These are phyloP conservation scores for Tenebrio molitor DNA, from an alignment of 1,140 invertebrate genomes.

Conservation along the genomic window DNA sequence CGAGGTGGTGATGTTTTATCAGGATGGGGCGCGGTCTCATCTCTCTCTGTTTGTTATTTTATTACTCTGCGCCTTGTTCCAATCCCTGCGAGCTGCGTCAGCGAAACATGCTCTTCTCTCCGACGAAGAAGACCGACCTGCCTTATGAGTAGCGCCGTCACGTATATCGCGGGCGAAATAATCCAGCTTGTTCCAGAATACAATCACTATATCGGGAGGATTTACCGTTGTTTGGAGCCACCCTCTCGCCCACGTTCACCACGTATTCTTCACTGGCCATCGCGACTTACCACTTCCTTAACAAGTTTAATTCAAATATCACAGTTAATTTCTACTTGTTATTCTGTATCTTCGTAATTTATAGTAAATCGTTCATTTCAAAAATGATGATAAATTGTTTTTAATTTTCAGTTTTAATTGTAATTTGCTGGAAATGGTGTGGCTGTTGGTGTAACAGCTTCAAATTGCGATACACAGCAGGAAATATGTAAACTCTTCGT, in stretches of 20 bases:
- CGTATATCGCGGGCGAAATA: conserved; percentile 40
- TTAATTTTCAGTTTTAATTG: too few species aligned
- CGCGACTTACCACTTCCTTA: too few species aligned
- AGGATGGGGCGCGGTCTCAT: conserved; percentile 57
- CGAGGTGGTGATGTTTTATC: conserved; percentile 54
- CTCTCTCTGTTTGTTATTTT: conserved; percentile 58
- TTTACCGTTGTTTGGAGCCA: too few species aligned
- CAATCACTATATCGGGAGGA: conserved; percentile 32
- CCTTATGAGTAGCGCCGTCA: conserved; percentile 51
- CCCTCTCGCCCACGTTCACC: not conserved
- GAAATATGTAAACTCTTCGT: conserved; percentile 26
- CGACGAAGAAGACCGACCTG: conserved; percentile 31
- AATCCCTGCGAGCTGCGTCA: conserved; percentile 55
- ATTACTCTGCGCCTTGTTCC: conserved; percentile 58
- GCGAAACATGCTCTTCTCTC: conserved; percentile 48
- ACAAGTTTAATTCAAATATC: too few species aligned
- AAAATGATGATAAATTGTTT: too few species aligned
- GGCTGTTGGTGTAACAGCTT: not conserved
- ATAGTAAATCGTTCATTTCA: too few species aligned
- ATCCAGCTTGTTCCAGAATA: conserved; percentile 5
- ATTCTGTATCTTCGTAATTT: too few species aligned
- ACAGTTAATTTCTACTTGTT: too few species aligned
- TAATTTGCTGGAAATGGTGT: too few species aligned
- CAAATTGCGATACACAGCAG: conserved; percentile 10
- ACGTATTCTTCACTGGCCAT: too few species aligned